Evolutionary conservation across 2,888 invertebrate genomes (phyloP), one percentile per base, ranked within the genome.

Genomic region (Melanotus villosus): DNA sequence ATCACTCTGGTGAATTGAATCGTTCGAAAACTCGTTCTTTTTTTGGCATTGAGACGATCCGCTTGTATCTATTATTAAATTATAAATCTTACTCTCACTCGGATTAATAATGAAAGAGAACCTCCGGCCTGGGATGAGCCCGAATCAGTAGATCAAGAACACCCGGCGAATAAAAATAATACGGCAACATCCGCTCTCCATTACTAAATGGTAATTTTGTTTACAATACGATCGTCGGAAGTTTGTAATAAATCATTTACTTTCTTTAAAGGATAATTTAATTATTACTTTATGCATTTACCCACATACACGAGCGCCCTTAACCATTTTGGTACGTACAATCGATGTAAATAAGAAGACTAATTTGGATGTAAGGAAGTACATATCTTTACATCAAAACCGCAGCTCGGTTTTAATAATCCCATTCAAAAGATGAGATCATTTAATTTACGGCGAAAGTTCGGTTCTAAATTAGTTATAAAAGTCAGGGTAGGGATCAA

Each of bases 41-140:
- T 30, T 23, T 18, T 16, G 50, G 23, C 50, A 62, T 52, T 26
- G 52, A 41, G 23, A 52, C 54, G 14, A 26, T 58, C 14, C 43
- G n/a, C 56, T 23, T 18, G 10, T 1, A 7, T 6, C 16, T 52
- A 63, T 54, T 63, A 63, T 63, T 63, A 63, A 63, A 63, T 63
- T 52, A 41, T 52, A 50, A 63, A 63, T 36, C 52, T 43, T 38
- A 54, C 63, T 63, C 52, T 63, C 52, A 52, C 63, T 63, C 32
- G 18, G 19, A 18, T 32, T 52, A 18, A 19, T n/a, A n/a, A 50
- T 50, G 50, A 50, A 50, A 50, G 18, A 52, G 26, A 30, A 52
- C 52, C 52, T 52, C 52, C 52, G 34, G 52, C 52, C 6, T 18
- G 34, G 34, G 34, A 32, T 34, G 52, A 30, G 52, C 16, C 52